Base-by-base conservation (phyloP, 1,140 invertebrate genomes). In the Macrotrachela quadricornifera region DNA sequence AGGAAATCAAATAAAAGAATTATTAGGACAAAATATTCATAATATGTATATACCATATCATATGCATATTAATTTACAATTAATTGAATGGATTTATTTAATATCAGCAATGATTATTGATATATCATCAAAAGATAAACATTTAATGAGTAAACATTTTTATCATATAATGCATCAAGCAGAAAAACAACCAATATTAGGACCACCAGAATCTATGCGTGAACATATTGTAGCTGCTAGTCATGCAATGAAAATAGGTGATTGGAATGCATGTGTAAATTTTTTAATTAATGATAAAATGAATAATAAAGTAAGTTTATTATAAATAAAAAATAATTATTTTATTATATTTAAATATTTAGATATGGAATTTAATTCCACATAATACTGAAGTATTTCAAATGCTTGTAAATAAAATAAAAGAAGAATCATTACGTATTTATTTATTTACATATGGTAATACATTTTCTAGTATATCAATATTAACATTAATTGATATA, bases 11-110 rank as follows among this genome's bases (percentile, higher is more conserved):
- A 87, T 90, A 0, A 96, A 95, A 64, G 91, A 97, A 66, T 68
- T 97, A 11, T 73, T 97, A 44, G 90, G 95, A 66, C 88, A 97
- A 65, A 91, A 97, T 65, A 95, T 95, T 67, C 86, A 94, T 48
- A 92, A 99, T 78, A 92, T 42, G 85, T 96, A 71, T 87, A 97
- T 76, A n/a, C 94, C 94, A 0, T 99, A 96, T 77, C 94, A 99
- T 63, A 96, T 96, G 85, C 94, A 99, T 70, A 95, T 99, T 51
- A 99, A 99, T 73, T 71, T 97, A 57, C 92, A 99, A 69, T 71
- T 99, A 18, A 74, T 99, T 15, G 94, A 99, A 71, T 99, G 92
- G 69, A 91, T 96, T 21, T 99, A 99, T 67, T 74, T 99, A 39
- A 91, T 94, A 6, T 94, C 88, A 0, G 91, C 92, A 3, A 97